phyloP scores from a whole-genome alignment of 2,797 vertebrate genomes.

The Sandelia bainsii region DNA sequence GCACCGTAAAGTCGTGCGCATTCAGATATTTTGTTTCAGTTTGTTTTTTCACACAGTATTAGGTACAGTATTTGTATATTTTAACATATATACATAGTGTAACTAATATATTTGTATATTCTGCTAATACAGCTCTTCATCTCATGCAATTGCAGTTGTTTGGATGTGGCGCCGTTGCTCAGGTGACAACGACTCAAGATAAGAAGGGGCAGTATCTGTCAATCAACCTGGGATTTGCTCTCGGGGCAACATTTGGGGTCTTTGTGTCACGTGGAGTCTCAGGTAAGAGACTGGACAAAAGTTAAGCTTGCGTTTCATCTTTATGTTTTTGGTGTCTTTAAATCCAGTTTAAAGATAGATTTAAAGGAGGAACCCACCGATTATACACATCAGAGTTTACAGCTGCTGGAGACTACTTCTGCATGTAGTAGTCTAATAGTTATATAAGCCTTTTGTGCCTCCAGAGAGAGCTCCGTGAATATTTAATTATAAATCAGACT shows the following conservation, averaged over 20 bases:
- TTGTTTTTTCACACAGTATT: too few species aligned
- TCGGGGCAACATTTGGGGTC: constrained; percentile 83
- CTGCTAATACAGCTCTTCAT: background rate
- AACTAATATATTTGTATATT: background rate
- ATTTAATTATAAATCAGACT: background rate
- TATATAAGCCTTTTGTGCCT: background rate
- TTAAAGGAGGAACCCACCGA: too few species aligned
- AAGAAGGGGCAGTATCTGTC: constrained; percentile 84
- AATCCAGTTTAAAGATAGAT: too few species aligned
- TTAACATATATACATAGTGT: too few species aligned
- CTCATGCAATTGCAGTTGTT: constrained; percentile 76
- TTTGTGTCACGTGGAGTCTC: constrained; percentile 83
- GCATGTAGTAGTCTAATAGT: too few species aligned
- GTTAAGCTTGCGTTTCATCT: background rate
- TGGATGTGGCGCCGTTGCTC: constrained; percentile 85
- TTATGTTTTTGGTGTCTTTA: too few species aligned
- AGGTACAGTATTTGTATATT: too few species aligned
- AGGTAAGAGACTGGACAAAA: constrained; percentile 62
- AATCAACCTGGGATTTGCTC: constrained; percentile 84
- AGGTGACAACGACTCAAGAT: constrained; percentile 79
- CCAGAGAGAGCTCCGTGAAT: too few species aligned
- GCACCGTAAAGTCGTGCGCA: background rate
- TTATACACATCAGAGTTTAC: too few species aligned
- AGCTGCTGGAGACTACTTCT: too few species aligned
- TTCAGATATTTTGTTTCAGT: background rate